Base-by-base conservation (phyloP, 2,888 invertebrate species). In the Volucella inflata region DNA sequence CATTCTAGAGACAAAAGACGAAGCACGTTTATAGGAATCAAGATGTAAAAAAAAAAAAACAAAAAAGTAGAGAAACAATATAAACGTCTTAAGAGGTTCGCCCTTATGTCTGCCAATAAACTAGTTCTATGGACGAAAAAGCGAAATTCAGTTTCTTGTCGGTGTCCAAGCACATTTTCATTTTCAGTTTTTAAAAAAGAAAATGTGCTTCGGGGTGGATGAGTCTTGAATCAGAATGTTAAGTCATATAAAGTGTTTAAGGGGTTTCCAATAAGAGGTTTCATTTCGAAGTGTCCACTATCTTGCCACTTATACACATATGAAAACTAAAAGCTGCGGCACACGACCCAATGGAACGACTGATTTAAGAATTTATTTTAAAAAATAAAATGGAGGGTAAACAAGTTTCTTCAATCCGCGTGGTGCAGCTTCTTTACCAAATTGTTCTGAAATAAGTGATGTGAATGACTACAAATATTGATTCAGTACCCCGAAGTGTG, bases 91-190 rank as follows among this genome's bases (percentile, higher is more conserved):
- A 75, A 75, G 59, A 71, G 60, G 72, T 72, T 76, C 71, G 81
- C 81, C 84, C 85, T 55, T 85, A 30, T 85, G 85, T 85, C 81
- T 85, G 81, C 85, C 85, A 85, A 81, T 81, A 85, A 77, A 72
- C 62, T 72, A 76, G 55, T n/a, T 16, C 21, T 55, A 60, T 38
- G 60, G 71, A 75, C 75, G 30, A 80, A 76, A 71, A 80, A 70
- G 75, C 59, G 59, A 48, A 84, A 80, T 64, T 46, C 68, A 62
- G 55, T 78, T 62, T 53, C 72, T 67, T 50, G 46, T 42, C 42
- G 36, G 10, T 68, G 64, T 8, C 6, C 8, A 10, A 21, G 51
- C 51, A 64, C 17, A 40, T 50, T 40, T 21, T 8, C 48, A 10
- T 6, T 50, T 48, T 12, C 0, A 36, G 46, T 14, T 44, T 36